Conservation (phyloP, 2,888 invertebrate species). For the Idaea aversata region DNA sequence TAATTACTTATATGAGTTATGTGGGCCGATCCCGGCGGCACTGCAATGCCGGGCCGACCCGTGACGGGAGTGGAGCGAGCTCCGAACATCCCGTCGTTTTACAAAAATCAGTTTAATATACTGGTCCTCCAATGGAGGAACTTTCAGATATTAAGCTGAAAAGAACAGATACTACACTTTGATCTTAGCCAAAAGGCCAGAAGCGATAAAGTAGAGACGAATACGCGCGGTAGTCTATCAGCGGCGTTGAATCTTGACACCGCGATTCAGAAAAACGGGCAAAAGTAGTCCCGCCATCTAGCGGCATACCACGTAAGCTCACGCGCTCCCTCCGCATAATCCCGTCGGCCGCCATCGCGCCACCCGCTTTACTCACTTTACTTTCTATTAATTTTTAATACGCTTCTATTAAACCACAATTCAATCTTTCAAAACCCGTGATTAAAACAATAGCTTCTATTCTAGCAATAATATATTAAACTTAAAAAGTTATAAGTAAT, state of each 20-base stretch:
- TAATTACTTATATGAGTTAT: too few relatives aligned
- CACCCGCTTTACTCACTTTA: neutral
- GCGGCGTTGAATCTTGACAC: neutral
- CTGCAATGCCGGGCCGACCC: neutral
- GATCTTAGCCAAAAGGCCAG: conserved; percentile 1
- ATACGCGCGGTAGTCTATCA: neutral
- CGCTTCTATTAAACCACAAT: too few relatives aligned
- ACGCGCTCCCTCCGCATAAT: neutral
- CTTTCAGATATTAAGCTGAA: conserved; percentile 1
- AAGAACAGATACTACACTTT: conserved; percentile 1
- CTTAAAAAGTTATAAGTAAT: too few relatives aligned
- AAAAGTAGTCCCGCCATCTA: neutral
- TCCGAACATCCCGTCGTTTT: neutral
- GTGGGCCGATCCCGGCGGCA: neutral
- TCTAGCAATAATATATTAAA: too few relatives aligned
- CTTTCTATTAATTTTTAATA: too few relatives aligned
- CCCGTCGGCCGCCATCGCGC: too few relatives aligned
- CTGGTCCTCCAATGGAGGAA: neutral
- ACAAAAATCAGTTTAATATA: neutral
- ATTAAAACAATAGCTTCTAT: too few relatives aligned
- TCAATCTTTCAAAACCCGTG: too few relatives aligned
- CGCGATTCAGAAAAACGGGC: neutral
- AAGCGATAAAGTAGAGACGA: neutral
- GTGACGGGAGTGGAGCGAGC: neutral
- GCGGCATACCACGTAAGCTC: neutral